Base-by-base conservation (phyloP, 2,113 vertebrate genomes). In the Halichoerus grypus region DNA sequence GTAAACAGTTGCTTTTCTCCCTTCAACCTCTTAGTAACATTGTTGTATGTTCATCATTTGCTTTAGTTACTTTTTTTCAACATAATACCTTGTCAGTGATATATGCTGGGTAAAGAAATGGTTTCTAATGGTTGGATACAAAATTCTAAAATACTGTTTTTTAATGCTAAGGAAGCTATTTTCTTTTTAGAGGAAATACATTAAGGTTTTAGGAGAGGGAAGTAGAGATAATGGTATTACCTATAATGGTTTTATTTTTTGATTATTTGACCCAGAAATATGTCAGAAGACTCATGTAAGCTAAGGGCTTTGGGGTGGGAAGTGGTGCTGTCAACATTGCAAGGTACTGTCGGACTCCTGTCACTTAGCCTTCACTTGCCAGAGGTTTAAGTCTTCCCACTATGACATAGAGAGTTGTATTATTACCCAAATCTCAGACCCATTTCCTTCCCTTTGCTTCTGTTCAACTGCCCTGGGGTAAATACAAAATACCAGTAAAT, bases 181-280 rank as follows among this genome's bases (percentile, higher is more conserved):
- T 88, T 49, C 74, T 77, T 79, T 94, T 94, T 88, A 89, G 63
- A 94, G 26, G 61, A 94, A 74, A 49, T 55, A 42, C n/a, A 22
- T 86, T 74, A 57, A 83, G 26, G 39, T 93, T 94, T 97, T 94
- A 82, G 69, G 67, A 72, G 28, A 81, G 31, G 24, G 46, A 63
- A 80, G 28, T 81, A 53, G 42, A 91, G 77, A 74, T 93, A 93
- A 55, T 59, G 21, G 22, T 67, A 67, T 67, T 33, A 51, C 74
- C 24, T 63, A 0, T 39, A 53, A 46, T 53, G 31, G 18, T 87
- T 84, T 84, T 88, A 49, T n/a, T 93, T 84, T 96, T 67, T 36
- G 5, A 3, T 46, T 67, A 7, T 65, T 39, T 95, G 46, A 80
- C 19, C 24, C 51, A 80, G 33, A 46, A 88, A 15, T 19, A 36